These are phyloP conservation scores for Triplophysa yarkandensis DNA, from an alignment of 2,797 vertebrate genomes.

Conservation along the genomic window DNA sequence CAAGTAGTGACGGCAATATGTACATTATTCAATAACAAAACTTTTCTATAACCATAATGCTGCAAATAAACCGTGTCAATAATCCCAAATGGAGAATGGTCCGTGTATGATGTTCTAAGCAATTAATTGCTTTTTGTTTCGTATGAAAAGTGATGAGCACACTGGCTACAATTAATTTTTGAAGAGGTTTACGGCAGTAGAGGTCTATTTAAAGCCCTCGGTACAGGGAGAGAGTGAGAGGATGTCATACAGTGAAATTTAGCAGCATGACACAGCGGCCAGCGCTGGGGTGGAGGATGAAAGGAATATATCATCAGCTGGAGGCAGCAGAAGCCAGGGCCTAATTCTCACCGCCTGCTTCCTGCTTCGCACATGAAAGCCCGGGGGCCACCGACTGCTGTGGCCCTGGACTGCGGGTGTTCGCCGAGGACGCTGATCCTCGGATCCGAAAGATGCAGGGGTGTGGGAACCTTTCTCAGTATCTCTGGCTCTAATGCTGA, in stretches of 20 bases:
- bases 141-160: slow-evolving; percentile 36
- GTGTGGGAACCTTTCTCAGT: slow-evolving; percentile 9
- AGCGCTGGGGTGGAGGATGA: slow-evolving; percentile 55
- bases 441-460: slow-evolving; percentile 24
- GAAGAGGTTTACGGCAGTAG: slow-evolving; percentile 54
- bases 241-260: slow-evolving; percentile 59
- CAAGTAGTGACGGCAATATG: not conserved
- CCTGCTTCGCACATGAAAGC: slow-evolving; percentile 53
- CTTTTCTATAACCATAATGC: not conserved
- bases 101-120: slow-evolving; percentile 8
- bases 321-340: slow-evolving; percentile 8
- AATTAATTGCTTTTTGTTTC: slow-evolving; percentile 42
- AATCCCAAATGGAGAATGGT: slow-evolving; percentile 1
- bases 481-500: not conserved
- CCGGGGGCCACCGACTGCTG: not conserved
- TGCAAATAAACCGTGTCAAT: not conserved
- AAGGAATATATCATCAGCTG: slow-evolving; percentile 48
- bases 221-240: slow-evolving; percentile 35
- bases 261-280: slow-evolving; percentile 43
- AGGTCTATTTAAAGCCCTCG: slow-evolving; percentile 65
- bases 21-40: not conserved
- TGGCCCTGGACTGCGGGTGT: not conserved
- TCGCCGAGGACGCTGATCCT: not conserved
- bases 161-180: slow-evolving; percentile 46
- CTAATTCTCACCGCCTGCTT: slow-evolving; percentile 61